Percentiles rank a stretch among this genome's conserved stretches.
Evolutionary conservation across 1,140 invertebrate genomes (phyloP).

Genomic region (Macrotrachela quadricornifera): DNA sequence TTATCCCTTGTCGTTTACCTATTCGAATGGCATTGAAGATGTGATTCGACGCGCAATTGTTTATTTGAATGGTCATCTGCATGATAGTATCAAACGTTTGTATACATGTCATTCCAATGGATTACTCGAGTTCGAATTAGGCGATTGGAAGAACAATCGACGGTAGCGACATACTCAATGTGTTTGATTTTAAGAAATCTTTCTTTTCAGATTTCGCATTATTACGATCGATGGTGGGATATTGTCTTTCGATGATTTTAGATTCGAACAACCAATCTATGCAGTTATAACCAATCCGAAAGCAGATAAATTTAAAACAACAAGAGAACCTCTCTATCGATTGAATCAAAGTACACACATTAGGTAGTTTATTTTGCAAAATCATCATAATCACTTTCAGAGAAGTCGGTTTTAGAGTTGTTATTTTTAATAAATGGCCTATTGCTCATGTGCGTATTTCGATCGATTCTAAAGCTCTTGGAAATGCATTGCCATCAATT

Average conservation of each 20-base stretch:
- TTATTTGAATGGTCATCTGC: conserved; percentile 75
- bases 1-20: conserved; percentile 69
- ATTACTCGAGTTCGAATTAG: conserved; percentile 67
- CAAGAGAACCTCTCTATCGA: too few species aligned
- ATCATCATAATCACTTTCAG: conserved; percentile 42
- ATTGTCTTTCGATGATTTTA: conserved; percentile 63
- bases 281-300: conserved; percentile 71
- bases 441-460: conserved; percentile 39
- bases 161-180: conserved; percentile 37
- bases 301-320: conserved; percentile 44
- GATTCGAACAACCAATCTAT: conserved; percentile 46
- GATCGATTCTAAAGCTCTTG: conserved; percentile 43
- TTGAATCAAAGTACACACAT: too few species aligned
- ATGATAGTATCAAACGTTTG: conserved; percentile 44
- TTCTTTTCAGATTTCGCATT: conserved; percentile 44
- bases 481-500: conserved; percentile 20
- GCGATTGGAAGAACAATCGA: conserved; percentile 76
- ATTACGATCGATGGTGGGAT: conserved; percentile 64
- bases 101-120: conserved; percentile 58
- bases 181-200: background rate
- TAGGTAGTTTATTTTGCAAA: conserved; percentile 44
- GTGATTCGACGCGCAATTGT: conserved; percentile 32
- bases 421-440: conserved; percentile 42
- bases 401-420: conserved; percentile 49
- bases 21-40: conserved; percentile 23